Evolutionary conservation across 2,113 vertebrate species (phyloP).

Genomic region (Ibidorhyncha struthersii): DNA sequence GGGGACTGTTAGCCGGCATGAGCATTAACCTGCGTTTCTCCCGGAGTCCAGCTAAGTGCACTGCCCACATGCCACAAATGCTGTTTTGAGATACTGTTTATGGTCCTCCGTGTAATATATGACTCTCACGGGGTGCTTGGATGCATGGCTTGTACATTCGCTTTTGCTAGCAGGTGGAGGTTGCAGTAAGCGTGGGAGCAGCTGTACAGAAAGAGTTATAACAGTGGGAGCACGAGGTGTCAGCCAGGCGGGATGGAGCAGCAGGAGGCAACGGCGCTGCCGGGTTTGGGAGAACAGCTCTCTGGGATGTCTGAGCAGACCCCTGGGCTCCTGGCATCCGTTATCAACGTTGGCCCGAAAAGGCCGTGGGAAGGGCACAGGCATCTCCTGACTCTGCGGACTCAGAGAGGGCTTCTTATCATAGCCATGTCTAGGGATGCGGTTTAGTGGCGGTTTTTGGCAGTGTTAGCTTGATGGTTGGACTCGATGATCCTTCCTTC

Average conservation of each 20-base stretch:
- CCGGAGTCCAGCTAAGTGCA: background rate
- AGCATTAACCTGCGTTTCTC: background rate
- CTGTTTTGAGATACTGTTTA: background rate
- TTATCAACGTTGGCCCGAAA: accelerated
- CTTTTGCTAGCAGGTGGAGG: background rate
- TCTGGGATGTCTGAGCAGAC: background rate
- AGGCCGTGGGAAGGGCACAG: accelerated
- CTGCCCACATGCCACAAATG: background rate
- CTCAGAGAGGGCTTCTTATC: background rate
- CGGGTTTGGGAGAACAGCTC: background rate
- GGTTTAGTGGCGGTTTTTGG: too few species aligned
- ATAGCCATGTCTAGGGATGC: background rate
- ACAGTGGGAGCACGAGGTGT: accelerated
- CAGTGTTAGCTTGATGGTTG: too few species aligned
- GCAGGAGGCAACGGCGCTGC: background rate
- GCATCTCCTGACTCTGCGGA: background rate
- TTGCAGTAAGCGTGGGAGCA: background rate
- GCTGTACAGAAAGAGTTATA: background rate
- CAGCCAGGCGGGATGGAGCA: background rate
- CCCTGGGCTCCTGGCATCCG: background rate
- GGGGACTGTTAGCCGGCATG: background rate
- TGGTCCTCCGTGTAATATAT: background rate
- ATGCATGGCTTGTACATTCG: background rate
- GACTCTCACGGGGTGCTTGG: background rate
- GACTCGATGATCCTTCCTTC: too few species aligned